Conservation (phyloP, 2,888 invertebrate genomes). For the Matsumyia berberina region DNA sequence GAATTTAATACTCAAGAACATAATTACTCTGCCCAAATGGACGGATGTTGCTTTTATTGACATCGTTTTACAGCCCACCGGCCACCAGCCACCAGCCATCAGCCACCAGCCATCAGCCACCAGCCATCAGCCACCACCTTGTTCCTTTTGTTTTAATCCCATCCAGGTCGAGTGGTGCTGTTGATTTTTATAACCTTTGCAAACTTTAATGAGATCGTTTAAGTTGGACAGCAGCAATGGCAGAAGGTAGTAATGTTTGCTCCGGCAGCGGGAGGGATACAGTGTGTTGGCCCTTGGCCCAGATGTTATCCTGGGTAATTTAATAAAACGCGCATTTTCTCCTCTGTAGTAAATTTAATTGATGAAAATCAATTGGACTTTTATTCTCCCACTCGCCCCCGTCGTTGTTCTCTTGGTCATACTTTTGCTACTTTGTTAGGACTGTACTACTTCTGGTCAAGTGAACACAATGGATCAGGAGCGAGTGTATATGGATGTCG, state of each 20-base stretch:
- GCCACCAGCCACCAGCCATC: background rate
- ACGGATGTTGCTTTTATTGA: conserved; percentile 60
- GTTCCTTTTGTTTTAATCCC: conserved; percentile 7
- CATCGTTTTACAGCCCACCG: conserved; percentile 25
- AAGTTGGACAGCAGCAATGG: conserved; percentile 44
- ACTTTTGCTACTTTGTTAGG: conserved; percentile 14
- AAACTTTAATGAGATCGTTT: conserved; percentile 71
- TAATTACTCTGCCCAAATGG: conserved; percentile 56
- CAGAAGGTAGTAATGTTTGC: background rate
- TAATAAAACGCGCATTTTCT: conserved; percentile 62
- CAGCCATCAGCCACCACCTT: background rate
- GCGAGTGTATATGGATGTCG: conserved; percentile 22
- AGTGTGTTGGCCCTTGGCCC: conserved; percentile 28
- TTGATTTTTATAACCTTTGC: conserved; percentile 68
- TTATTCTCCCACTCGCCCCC: background rate
- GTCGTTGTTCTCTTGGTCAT: no score
- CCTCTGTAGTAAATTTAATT: conserved; percentile 58
- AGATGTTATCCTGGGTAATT: conserved; percentile 56
- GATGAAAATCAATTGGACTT: conserved; percentile 64
- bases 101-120: background rate
- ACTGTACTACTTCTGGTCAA: conserved; percentile 32
- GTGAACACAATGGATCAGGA: conserved; percentile 31
- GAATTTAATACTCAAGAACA: conserved; percentile 50
- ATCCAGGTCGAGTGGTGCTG: conserved; percentile 49
- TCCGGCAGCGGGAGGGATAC: background rate